A percentile compares a stretch with the other conserved stretches of the same genome.
These are phyloP conservation scores for Tetragnatha montana DNA, from an alignment of 2,888 invertebrate species.

Conservation along the genomic window DNA sequence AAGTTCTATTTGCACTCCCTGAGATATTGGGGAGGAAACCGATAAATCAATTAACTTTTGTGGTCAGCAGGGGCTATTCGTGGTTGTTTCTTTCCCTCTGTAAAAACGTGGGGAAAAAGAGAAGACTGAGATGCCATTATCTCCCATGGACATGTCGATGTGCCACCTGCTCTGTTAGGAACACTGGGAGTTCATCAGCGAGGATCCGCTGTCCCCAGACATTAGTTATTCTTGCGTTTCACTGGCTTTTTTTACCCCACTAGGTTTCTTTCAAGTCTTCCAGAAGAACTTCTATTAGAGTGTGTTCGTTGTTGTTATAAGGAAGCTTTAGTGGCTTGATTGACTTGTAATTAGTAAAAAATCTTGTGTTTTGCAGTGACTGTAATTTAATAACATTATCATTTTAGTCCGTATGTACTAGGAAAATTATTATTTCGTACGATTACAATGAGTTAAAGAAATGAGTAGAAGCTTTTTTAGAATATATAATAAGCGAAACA, in stretches of 20 bases:
- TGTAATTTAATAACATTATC: too few species aligned
- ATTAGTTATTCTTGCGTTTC: constrained; percentile 41
- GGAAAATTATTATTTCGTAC: too few species aligned
- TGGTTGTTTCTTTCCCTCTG: constrained; percentile 22
- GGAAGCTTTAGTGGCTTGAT: too few species aligned
- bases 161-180: constrained; percentile 61
- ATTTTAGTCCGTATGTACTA: too few species aligned
- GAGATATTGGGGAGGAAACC: constrained; percentile 49
- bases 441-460: too few species aligned
- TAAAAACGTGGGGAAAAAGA: constrained; percentile 18
- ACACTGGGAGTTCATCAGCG: constrained; percentile 39
- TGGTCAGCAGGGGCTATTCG: constrained; percentile 57
- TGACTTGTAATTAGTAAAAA: too few species aligned
- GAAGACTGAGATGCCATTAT: constrained; percentile 39
- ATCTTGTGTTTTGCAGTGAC: too few species aligned
- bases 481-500: too few species aligned
- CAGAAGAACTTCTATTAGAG: neutral
- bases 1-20: constrained; percentile 33
- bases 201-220: constrained; percentile 19
- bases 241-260: neutral
- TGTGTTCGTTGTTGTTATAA: too few species aligned
- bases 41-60: constrained; percentile 71
- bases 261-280: neutral
- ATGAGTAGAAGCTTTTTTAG: too few species aligned
- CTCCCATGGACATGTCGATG: constrained; percentile 60